A percentile compares a stretch with the other conserved stretches of the same genome.
Conservation (phyloP, 2,113 vertebrate species). For the Hydropotes inermis region DNA sequence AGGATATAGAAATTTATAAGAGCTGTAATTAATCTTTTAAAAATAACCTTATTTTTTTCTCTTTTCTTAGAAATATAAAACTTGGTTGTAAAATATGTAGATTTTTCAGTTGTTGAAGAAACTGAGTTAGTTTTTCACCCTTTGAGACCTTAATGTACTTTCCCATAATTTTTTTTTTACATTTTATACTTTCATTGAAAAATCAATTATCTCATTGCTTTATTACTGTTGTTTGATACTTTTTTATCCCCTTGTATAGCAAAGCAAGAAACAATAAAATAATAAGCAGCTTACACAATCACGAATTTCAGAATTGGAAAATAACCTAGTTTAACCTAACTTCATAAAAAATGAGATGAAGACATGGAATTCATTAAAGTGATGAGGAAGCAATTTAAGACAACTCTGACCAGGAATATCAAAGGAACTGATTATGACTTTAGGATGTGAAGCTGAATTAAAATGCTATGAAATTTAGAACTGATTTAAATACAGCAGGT, state of each 20-base stretch:
- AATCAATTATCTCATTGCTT: neutral
- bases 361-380: neutral
- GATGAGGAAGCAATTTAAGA: neutral
- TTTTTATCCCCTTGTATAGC: neutral
- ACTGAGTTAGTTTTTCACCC: neutral
- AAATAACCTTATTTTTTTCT: neutral
- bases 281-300: neutral
- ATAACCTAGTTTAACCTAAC: neutral
- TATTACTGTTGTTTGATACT: neutral
- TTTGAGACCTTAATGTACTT: neutral
- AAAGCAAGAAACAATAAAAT: neutral
- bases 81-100: neutral
- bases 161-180: neutral
- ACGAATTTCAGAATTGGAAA: neutral
- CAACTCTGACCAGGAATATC: neutral
- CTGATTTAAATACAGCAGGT: neutral
- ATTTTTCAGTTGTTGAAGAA: neutral
- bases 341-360: neutral
- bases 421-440: neutral
- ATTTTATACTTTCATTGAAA: neutral
- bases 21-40: neutral
- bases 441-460: neutral
- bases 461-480: neutral
- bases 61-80: neutral
- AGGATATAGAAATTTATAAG: neutral